Evolutionary conservation across 2,797 vertebrate species (phyloP).

Genomic region (Australoheros facetus): DNA sequence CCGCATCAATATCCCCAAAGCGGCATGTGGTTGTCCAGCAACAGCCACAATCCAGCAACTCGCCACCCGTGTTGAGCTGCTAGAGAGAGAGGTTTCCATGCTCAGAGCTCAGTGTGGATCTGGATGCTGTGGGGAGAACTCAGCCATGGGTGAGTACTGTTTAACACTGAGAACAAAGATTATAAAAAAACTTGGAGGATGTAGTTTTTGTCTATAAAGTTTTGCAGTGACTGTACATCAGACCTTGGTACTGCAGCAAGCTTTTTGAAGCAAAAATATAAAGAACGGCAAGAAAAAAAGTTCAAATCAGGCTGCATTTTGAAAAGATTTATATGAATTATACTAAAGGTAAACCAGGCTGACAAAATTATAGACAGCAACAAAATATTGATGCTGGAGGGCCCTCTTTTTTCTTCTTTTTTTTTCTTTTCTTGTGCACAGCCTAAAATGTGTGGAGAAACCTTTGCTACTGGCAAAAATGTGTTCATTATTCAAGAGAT

Average conservation of each 20-base stretch:
- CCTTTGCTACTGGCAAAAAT: conserved; percentile 25
- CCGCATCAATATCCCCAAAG: conserved; percentile 95
- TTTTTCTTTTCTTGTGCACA: conserved; percentile 12
- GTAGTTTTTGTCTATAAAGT: not conserved
- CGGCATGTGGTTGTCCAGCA: conserved; percentile 88
- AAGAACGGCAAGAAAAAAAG: not conserved
- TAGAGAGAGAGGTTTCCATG: conserved; percentile 94
- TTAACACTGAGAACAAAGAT: conserved; percentile 4
- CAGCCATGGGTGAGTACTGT: conserved; percentile 87
- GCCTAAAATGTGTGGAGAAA: conserved; percentile 27
- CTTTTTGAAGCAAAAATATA: not conserved
- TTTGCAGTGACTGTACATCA: not conserved
- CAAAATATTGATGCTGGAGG: conserved; percentile 47
- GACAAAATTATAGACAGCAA: conserved; percentile 16
- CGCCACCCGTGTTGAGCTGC: conserved; percentile 91
- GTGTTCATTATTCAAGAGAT: conserved; percentile 38
- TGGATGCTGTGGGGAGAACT: conserved; percentile 90
- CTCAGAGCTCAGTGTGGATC: conserved; percentile 90
- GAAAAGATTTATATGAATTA: not conserved
- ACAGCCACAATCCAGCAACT: conserved; percentile 88
- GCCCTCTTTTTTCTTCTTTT: not conserved
- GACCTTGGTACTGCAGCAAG: not conserved
- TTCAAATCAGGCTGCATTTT: not conserved
- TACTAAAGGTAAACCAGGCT: not conserved
- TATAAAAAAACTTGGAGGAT: not conserved